Base-by-base conservation (phyloP, 2,888 invertebrate species). In the Limnephilus marmoratus region DNA sequence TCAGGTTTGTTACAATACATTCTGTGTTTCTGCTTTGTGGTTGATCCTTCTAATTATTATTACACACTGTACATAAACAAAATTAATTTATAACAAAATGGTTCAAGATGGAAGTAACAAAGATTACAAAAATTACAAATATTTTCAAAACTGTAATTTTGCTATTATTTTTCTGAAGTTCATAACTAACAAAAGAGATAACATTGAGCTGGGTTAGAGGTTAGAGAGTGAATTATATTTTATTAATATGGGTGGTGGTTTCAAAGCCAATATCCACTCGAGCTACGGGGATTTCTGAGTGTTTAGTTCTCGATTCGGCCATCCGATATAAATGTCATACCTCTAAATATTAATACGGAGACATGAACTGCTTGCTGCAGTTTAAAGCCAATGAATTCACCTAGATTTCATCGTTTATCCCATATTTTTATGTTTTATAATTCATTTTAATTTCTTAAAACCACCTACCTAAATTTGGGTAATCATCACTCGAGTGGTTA, bases 11-110 rank as follows among this genome's bases (percentile, higher is more conserved):
- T 18, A 37, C 37, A n/a, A 85, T n/a, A 49, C 86, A 41, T 37
- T 86, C 83, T 86, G 86, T n/a, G 45, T 86, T 86, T 86, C 24
- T 29, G 86, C 86, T 86, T 86, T 45, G n/a, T 86, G 86, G 15
- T 86, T 86, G 45, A 45, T 49, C 49, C 86, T 29, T 86, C 45
- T 86, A 86, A 12, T 45, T 11, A 83, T 34, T 7, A 34, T 29
- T 83, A 37, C 83, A 34, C 68, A 68, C 68, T 68, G 68, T 68
- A 68, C 68, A 68, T 45, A 68, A 68, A 18, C 4, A 18, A 68
- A 68, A 68, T 24, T 68, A 68, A 68, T 53, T 18, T 53, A 53
- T 53, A 18, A 53, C 31, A 53, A 24, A 68, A 68, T 68, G n/a
- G 68, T 68, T 68, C 9, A 24, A 68, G n/a, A 68, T 68, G 24